Conservation (phyloP, 2,888 invertebrate genomes). For the Anoncus sp. region DNA sequence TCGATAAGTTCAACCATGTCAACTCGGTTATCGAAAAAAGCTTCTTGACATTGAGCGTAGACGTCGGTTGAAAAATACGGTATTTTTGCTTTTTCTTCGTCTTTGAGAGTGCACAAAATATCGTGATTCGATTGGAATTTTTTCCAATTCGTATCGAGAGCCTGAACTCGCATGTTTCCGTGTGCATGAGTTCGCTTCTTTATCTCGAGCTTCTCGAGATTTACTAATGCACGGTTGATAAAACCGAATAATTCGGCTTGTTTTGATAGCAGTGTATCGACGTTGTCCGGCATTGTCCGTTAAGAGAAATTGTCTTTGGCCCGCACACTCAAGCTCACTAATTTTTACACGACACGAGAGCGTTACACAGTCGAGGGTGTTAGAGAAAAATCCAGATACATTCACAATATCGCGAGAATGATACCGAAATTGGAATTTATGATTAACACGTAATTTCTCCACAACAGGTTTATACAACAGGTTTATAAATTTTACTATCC, state of each 20-base stretch:
- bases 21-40: background rate
- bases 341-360: too few relatives aligned
- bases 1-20: background rate
- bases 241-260: background rate
- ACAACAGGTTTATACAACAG: too few relatives aligned
- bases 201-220: background rate
- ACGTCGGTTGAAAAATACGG: background rate
- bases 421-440: too few relatives aligned
- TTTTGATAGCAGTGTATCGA: background rate
- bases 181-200: background rate
- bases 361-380: too few relatives aligned
- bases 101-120: background rate
- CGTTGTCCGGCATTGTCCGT: conserved; percentile 5
- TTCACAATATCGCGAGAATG: too few relatives aligned
- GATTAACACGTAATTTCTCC: too few relatives aligned
- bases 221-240: background rate
- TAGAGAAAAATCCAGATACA: too few relatives aligned
- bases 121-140: background rate
- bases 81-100: background rate
- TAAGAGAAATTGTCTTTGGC: too few relatives aligned
- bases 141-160: background rate
- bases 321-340: too few relatives aligned
- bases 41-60: background rate
- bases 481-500: too few relatives aligned
- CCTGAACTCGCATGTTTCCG: background rate